Conservation (phyloP, 1,140 invertebrate genomes). For the Sitobion miscanthi region DNA sequence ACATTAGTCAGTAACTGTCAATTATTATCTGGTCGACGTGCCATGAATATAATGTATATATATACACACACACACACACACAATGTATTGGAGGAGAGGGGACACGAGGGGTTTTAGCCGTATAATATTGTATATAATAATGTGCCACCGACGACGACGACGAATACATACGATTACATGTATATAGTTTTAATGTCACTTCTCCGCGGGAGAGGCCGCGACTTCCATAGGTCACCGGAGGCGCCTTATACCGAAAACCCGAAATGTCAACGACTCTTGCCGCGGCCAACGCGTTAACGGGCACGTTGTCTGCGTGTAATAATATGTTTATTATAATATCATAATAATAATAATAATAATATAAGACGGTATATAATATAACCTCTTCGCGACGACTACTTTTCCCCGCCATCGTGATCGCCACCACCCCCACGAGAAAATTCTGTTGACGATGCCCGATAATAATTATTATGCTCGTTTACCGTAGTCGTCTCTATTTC, state of each 20-base stretch:
- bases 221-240: constrained; percentile 53
- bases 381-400: constrained; percentile 1
- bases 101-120: not conserved
- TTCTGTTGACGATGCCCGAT: not conserved
- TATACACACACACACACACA: not conserved
- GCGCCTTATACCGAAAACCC: constrained; percentile 24
- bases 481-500: not conserved
- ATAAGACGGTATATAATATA: not conserved
- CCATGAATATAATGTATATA: constrained; percentile 20
- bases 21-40: constrained; percentile 53
- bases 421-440: fast-evolving
- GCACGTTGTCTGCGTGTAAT: not conserved
- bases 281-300: not conserved
- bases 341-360: not conserved
- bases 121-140: constrained; percentile 16
- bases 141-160: not conserved
- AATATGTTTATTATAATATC: not conserved
- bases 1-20: constrained; percentile 56
- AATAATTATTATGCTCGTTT: not conserved
- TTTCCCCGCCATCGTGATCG: not conserved
- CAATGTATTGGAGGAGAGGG: not conserved
- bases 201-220: not conserved
- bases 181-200: constrained; percentile 51
- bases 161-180: not conserved
- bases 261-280: constrained; percentile 49